Evolutionary conservation across 2,888 invertebrate species (phyloP), one percentile per base, ranked within the genome.

Genomic region (Mythimna loreyi): DNA sequence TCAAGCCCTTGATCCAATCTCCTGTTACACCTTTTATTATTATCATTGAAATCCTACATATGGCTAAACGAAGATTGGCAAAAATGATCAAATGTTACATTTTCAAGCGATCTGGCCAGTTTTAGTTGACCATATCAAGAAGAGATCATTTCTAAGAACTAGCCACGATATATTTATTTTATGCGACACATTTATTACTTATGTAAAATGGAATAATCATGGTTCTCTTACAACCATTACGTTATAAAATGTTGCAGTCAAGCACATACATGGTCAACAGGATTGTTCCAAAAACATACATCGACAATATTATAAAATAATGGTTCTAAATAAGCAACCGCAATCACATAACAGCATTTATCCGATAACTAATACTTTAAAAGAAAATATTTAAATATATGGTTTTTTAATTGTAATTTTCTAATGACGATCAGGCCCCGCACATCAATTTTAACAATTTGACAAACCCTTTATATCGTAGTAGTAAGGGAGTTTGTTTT

Each of bases 121-220:
- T n/a, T n/a, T n/a, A n/a, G n/a, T n/a, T n/a, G n/a, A n/a, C n/a
- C n/a, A n/a, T n/a, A n/a, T n/a, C n/a, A n/a, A n/a, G n/a, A n/a
- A n/a, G n/a, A n/a, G n/a, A n/a, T n/a, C n/a, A n/a, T n/a, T n/a
- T n/a, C n/a, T n/a, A n/a, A n/a, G n/a, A n/a, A n/a, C n/a, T n/a
- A n/a, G n/a, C n/a, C n/a, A n/a, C n/a, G n/a, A n/a, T n/a, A n/a
- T n/a, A n/a, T n/a, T n/a, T 3, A 28, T 28, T 30, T 25, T 33
- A n/a, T 56, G n/a, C 40, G 16, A 66, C 11, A 47, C 21, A 55
- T 30, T 30, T 36, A 21, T 13, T 13, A 47, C 7, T n/a, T 36
- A 13, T 19, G 25, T 6, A 33, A 71, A 56, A 45, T 75, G 50
- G 75, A 75, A 67, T 75, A 75, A 40, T 40, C 19, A 40, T 3